phyloP scores from a whole-genome alignment of 2,888 invertebrate species.

The Aleiodes alternator region DNA sequence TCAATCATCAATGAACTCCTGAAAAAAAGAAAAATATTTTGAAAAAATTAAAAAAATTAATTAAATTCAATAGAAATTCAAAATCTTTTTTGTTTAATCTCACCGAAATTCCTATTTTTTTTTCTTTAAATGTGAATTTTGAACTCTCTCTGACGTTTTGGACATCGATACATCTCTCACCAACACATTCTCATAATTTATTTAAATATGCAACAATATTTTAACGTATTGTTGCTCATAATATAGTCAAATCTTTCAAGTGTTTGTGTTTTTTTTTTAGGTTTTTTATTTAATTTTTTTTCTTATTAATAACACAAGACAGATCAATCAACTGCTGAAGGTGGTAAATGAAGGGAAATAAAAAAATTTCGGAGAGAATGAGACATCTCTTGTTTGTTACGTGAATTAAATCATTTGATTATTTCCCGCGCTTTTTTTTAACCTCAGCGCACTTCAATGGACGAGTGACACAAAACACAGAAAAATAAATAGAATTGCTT shows the following conservation, averaged over 20 bases:
- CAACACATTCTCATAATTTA: not conserved
- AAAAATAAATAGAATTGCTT: too few species aligned
- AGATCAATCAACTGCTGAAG: constrained; percentile 9
- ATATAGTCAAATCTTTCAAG: not conserved
- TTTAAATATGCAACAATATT: not conserved
- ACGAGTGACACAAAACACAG: not conserved
- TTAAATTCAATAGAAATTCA: not conserved
- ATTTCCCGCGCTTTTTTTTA: not conserved
- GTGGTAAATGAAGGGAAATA: not conserved
- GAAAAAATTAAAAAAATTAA: not conserved
- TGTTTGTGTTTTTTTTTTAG: not conserved
- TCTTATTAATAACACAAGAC: not conserved
- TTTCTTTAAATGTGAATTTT: not conserved
- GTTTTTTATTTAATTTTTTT: too few species aligned
- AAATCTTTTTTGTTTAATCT: not conserved
- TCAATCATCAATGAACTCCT: too few species aligned
- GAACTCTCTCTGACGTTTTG: constrained; percentile 15
- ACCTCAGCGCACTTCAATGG: not conserved
- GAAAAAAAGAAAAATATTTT: too few species aligned
- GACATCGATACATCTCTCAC: not conserved
- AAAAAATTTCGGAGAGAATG: not conserved
- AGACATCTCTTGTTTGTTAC: constrained; percentile 17
- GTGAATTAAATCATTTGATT: not conserved
- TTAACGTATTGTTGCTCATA: not conserved
- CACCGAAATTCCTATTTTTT: not conserved